Evolutionary conservation across 2,113 vertebrate species (phyloP).

Genomic region (Osmerus mordax): DNA sequence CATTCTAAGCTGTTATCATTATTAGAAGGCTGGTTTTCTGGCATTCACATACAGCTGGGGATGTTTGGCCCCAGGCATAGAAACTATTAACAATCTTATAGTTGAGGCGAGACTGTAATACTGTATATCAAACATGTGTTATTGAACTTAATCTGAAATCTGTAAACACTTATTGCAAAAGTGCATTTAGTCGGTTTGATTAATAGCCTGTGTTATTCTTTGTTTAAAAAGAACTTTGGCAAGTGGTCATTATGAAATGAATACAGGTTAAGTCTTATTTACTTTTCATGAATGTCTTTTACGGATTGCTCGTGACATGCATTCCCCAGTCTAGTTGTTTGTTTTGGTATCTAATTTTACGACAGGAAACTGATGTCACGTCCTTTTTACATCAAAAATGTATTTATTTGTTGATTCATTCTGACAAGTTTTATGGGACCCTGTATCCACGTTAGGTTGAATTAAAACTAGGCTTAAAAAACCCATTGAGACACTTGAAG

Average conservation of each 20-base stretch:
- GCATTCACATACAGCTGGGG: conserved; percentile 34
- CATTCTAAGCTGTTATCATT: conserved; percentile 59
- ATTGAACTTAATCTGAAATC: too few species aligned
- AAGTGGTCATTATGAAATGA: too few species aligned
- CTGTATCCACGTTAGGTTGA: conserved; percentile 33
- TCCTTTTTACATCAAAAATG: conserved; percentile 20
- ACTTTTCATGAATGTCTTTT: conserved; percentile 4
- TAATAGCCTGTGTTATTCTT: too few species aligned
- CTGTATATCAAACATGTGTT: too few species aligned
- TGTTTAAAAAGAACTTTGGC: too few species aligned
- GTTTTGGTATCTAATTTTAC: conserved; percentile 36
- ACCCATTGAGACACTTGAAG: conserved; percentile 27
- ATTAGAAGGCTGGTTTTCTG: conserved; percentile 54
- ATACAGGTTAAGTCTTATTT: background rate
- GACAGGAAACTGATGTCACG: conserved; percentile 19
- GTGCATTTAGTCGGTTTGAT: too few species aligned
- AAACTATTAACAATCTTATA: conserved; percentile 58
- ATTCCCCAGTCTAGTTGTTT: conserved; percentile 12
- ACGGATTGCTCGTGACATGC: background rate
- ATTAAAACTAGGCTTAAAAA: conserved; percentile 47
- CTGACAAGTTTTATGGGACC: conserved; percentile 37
- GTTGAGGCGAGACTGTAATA: background rate
- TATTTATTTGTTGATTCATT: conserved; percentile 34
- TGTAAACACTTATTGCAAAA: too few species aligned
- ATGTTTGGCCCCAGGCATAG: conserved; percentile 62